phyloP scores from a whole-genome alignment of 2,888 invertebrate genomes.

The Chrysodeixis includens region DNA sequence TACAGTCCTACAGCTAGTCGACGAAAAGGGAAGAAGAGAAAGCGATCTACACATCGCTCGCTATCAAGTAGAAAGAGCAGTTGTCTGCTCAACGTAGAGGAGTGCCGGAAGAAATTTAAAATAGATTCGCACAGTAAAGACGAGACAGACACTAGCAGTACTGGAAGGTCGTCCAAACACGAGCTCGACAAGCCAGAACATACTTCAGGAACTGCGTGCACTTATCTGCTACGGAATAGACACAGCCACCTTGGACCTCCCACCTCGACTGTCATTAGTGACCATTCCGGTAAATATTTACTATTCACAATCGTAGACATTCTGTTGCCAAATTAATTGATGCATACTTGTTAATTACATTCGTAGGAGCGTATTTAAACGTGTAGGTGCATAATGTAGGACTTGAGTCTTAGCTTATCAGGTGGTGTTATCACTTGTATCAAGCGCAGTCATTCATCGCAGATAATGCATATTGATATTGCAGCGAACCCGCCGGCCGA shows the following conservation, averaged over 20 bases:
- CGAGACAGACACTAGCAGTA: constrained; percentile 67
- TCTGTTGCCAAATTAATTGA: constrained; percentile 3
- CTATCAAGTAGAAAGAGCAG: constrained; percentile 80
- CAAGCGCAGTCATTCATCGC: constrained; percentile 77
- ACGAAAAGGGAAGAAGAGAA: constrained; percentile 85
- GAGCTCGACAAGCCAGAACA: constrained; percentile 74
- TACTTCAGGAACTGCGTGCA: constrained; percentile 68
- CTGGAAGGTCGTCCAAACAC: constrained; percentile 68
- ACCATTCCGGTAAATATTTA: constrained; percentile 75
- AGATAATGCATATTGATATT: constrained; percentile 77
- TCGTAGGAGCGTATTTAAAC: constrained; percentile 49
- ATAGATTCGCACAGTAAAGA: constrained; percentile 85
- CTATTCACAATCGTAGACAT: constrained; percentile 19
- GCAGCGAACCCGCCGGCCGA: constrained; percentile 78
- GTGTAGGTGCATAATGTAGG: constrained; percentile 59
- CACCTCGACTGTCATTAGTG: constrained; percentile 79
- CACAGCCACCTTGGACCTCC: constrained; percentile 72
- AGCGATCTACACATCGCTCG: constrained; percentile 82
- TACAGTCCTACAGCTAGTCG: constrained; percentile 83
- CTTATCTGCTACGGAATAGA: constrained; percentile 54
- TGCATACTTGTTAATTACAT: constrained; percentile 22
- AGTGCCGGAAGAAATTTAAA: constrained; percentile 86
- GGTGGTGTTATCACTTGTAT: constrained; percentile 77
- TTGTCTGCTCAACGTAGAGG: constrained; percentile 76
- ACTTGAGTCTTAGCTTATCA: constrained; percentile 72